A percentile compares a stretch with the other conserved stretches of the same genome.
phyloP scores from a whole-genome alignment of 2,888 invertebrate genomes.

The Ashinkailepas kermadecensis region DNA sequence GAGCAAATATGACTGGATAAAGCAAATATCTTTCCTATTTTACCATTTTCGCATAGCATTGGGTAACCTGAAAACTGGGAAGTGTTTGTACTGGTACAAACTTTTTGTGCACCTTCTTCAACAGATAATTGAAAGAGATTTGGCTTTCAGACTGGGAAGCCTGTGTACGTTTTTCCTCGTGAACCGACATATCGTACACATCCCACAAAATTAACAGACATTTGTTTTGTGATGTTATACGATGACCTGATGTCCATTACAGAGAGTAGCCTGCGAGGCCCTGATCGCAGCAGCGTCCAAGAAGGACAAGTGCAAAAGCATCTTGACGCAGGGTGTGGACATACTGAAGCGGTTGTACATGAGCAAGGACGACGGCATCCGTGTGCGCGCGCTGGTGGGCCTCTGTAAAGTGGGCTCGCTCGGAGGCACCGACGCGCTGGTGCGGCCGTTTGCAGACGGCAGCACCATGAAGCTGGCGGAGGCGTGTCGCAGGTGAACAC shows the following conservation, averaged over 20 bases:
- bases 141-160: no score
- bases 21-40: no score
- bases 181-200: no score
- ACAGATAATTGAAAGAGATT: no score
- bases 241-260: slow-evolving; percentile 37
- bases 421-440: slow-evolving; percentile 91
- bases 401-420: slow-evolving; percentile 91
- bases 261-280: slow-evolving; percentile 93
- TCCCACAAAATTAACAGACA: no score
- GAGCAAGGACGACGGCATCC: slow-evolving; percentile 79
- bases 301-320: slow-evolving; percentile 88
- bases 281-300: slow-evolving; percentile 94
- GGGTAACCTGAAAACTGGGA: no score
- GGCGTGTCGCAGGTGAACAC: slow-evolving; percentile 67
- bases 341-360: slow-evolving; percentile 90
- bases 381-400: slow-evolving; percentile 82
- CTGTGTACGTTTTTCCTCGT: no score
- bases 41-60: no score
- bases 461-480: slow-evolving; percentile 85
- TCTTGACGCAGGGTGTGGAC: slow-evolving; percentile 79
- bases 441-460: slow-evolving; percentile 90
- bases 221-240: no score
- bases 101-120: no score
- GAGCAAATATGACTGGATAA: no score
- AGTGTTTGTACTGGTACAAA: no score